Evolutionary conservation across 2,113 vertebrate species (phyloP), one percentile per base, ranked within the genome.

Genomic region (Perognathus longimembris): DNA sequence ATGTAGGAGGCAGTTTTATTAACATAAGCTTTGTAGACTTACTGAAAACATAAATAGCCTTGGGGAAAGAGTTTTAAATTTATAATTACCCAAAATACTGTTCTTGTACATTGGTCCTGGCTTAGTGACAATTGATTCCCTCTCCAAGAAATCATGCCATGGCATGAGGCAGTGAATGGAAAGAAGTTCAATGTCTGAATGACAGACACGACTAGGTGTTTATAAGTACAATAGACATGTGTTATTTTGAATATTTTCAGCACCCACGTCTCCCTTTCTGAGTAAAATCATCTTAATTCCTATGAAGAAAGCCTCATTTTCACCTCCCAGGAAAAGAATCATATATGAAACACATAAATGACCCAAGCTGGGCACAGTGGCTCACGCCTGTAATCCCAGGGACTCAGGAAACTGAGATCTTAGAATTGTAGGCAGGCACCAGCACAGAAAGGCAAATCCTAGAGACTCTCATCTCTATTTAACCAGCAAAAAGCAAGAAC

Each of bases 11-110:
- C 30, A 24, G 28, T 79, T 80, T 75, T 50, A 88, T 84, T 90
- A 95, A 61, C 30, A 64, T 69, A 66, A 66, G 28, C 6, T 59
- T 89, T 75, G 61, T 64, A 75, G 45, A 83, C 63, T 89, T 83
- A 54, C 38, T 57, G 66, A 82, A 70, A 86, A 82, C 91, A 63
- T 34, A 89, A 91, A 82, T 78, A 67, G 20, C 50, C 22, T 79
- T 76, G 84, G 67, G 18, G 36, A 85, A 93, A 50, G 38, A 78
- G 24, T 57, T 75, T 34, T 32, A 88, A 79, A 30, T 88, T 63
- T 87, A 34, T 73, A 74, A 73, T 66, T 75, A 82, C 69, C 76
- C 66, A 79, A 57, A 59, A 57, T 61, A 26, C 77, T 74, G 11
- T 73, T 50, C 40, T 45, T 59, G 63, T 79, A 45, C 40, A 34